These are phyloP conservation scores for Athene noctua DNA, from an alignment of 2,113 vertebrate genomes.

Conservation along the genomic window DNA sequence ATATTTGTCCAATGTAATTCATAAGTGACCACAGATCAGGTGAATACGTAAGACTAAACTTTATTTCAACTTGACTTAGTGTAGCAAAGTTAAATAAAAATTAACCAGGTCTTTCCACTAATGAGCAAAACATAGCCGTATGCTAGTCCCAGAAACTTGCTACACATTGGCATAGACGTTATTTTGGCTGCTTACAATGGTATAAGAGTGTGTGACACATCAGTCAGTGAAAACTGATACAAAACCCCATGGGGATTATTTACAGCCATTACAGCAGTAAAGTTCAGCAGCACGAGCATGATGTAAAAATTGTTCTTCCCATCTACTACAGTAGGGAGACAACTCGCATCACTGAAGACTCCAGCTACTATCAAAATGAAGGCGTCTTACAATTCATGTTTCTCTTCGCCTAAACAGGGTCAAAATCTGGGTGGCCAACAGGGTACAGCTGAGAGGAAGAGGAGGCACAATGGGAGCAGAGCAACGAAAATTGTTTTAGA, in stretches of 20 bases:
- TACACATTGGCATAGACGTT: background rate
- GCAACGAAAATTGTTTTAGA: background rate
- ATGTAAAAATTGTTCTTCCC: conserved; percentile 3
- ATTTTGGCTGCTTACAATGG: conserved; percentile 14
- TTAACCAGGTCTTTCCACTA: background rate
- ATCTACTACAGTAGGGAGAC: background rate
- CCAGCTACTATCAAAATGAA: background rate
- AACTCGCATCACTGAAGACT: background rate
- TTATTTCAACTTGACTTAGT: conserved; percentile 9
- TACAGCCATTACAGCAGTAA: conserved; percentile 14
- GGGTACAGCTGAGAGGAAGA: background rate
- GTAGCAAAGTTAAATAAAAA: conserved; percentile 38
- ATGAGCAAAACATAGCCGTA: background rate
- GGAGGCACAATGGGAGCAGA: background rate
- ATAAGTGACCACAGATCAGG: background rate
- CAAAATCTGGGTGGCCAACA: background rate
- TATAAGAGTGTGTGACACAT: background rate
- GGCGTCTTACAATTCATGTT: background rate
- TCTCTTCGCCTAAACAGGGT: background rate
- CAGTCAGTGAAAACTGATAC: conserved; percentile 22
- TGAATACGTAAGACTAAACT: background rate
- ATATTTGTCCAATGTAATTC: background rate
- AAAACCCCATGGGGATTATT: conserved; percentile 18
- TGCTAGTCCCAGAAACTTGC: background rate
- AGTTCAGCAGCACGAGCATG: background rate